These are phyloP conservation scores for Actias luna DNA, from an alignment of 2,888 invertebrate genomes.

Conservation along the genomic window DNA sequence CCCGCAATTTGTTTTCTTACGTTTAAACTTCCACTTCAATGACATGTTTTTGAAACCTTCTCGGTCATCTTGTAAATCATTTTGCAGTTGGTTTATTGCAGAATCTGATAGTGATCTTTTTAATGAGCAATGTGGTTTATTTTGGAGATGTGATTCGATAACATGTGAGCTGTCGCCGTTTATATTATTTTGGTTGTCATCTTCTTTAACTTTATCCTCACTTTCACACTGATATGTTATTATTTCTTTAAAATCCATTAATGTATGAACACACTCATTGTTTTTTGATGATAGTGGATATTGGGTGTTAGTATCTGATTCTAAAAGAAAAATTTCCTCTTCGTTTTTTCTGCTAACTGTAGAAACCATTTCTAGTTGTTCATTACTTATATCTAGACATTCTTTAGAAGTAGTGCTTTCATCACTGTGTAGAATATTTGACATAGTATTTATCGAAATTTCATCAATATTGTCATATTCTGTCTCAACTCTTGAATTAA, in stretches of 20 bases:
- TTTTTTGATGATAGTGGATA: not conserved
- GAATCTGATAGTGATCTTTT: conserved; percentile 73
- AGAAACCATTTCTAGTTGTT: not conserved
- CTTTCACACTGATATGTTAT: not conserved
- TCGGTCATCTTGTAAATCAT: conserved; percentile 31
- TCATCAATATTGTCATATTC: not conserved
- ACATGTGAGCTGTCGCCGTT: not conserved
- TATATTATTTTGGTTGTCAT: conserved; percentile 17
- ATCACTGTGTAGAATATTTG: not conserved
- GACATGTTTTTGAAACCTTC: conserved; percentile 34
- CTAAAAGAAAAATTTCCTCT: not conserved
- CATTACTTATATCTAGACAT: conserved; percentile 3
- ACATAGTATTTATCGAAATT: not conserved
- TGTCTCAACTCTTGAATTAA: not conserved
- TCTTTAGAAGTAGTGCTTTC: not conserved
- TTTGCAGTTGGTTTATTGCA: conserved; percentile 45
- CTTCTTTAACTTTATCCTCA: conserved; percentile 11
- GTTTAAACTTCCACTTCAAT: conserved; percentile 47
- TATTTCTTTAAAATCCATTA: not conserved
- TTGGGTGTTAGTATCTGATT: not conserved
- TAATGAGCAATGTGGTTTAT: conserved; percentile 33
- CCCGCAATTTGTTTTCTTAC: conserved; percentile 46
- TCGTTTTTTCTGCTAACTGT: not conserved
- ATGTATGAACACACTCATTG: not conserved
- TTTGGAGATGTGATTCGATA: not conserved